phyloP scores from a whole-genome alignment of 2,888 invertebrate genomes.

The Helleia helle region DNA sequence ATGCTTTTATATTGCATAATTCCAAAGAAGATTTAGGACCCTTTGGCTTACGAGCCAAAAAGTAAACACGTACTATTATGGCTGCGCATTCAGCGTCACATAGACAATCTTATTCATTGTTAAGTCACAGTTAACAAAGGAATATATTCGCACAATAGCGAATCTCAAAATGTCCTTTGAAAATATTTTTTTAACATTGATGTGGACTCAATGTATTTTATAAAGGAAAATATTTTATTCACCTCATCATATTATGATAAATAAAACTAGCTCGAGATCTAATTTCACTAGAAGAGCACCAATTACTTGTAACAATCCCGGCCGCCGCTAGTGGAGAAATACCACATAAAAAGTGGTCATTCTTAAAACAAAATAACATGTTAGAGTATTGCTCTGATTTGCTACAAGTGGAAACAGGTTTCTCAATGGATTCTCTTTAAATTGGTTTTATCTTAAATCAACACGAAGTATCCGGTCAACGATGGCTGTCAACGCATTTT shows the following conservation, averaged over 20 bases:
- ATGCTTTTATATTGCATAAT: conserved; percentile 59
- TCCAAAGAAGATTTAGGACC: conserved; percentile 51
- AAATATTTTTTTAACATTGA: conserved; percentile 30
- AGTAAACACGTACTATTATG: conserved; percentile 60
- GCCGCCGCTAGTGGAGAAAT: conserved; percentile 61
- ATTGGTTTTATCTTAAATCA: conserved; percentile 29
- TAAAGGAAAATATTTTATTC: conserved; percentile 29
- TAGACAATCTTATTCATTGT: conserved; percentile 62
- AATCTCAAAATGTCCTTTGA: conserved; percentile 51
- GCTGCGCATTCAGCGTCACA: conserved; percentile 58
- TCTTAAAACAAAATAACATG: conserved; percentile 41
- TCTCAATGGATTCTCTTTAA: conserved; percentile 26
- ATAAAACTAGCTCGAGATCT: conserved; percentile 56
- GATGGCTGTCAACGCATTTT: conserved; percentile 27
- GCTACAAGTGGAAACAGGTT: conserved; percentile 45
- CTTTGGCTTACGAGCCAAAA: conserved; percentile 52
- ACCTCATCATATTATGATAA: conserved; percentile 30
- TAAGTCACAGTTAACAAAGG: conserved; percentile 55
- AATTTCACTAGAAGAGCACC: conserved; percentile 46
- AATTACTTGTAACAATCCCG: conserved; percentile 67
- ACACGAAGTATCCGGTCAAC: conserved; percentile 46
- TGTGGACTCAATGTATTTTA: conserved; percentile 42
- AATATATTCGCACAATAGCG: conserved; percentile 48
- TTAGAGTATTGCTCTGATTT: conserved; percentile 28
- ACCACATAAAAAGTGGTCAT: conserved; percentile 54